Conservation (phyloP, 2,797 vertebrate species). For the Phataginus tricuspis region DNA sequence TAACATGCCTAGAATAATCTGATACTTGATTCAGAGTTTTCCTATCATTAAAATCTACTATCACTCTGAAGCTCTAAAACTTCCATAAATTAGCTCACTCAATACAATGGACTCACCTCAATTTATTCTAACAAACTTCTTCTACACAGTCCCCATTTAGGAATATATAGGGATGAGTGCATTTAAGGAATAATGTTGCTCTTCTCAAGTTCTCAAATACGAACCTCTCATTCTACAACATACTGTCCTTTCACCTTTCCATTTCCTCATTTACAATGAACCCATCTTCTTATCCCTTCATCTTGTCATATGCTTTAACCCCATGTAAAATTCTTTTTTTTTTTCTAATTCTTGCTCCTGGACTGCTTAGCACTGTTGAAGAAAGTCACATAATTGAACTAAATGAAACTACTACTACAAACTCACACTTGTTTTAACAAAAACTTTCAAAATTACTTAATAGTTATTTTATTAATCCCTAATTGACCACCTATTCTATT, state of each 20-base stretch:
- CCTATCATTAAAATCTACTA: neutral
- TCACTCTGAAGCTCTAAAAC: neutral
- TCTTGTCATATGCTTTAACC: neutral
- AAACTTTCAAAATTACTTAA: conserved; percentile 31
- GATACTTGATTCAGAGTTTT: neutral
- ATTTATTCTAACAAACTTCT: neutral
- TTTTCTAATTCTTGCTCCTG: neutral
- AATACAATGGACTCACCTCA: neutral
- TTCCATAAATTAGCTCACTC: neutral
- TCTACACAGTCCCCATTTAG: neutral
- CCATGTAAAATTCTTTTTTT: neutral
- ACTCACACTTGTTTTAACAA: conserved; percentile 18
- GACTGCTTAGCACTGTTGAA: neutral
- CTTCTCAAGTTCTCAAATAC: neutral
- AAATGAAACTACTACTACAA: neutral
- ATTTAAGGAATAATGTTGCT: neutral
- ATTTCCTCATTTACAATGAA: neutral
- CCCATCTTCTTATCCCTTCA: neutral
- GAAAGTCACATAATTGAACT: neutral
- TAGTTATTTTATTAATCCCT: neutral
- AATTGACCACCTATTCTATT: neutral
- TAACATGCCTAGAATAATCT: conserved; percentile 11
- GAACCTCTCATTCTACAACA: conserved; percentile 7
- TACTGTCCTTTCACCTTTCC: neutral
- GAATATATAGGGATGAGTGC: neutral